Evolutionary conservation across 2,888 invertebrate genomes (phyloP).

Genomic region (Horisme vitalbata): DNA sequence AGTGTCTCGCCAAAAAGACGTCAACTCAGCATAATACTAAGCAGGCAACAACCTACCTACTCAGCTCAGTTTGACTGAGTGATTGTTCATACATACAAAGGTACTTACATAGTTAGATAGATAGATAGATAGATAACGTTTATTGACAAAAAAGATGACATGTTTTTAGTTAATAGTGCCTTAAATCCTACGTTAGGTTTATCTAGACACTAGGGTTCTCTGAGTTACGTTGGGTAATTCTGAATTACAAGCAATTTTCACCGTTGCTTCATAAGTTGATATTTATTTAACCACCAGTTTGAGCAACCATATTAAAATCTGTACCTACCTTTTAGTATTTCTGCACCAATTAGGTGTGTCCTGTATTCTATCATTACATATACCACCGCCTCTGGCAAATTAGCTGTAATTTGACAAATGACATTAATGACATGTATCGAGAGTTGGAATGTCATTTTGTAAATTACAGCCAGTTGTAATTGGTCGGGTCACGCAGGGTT

Average conservation of each 20-base stretch:
- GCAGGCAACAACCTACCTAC: too few species aligned
- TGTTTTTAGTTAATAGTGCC: too few species aligned
- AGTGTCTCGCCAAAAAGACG: too few species aligned
- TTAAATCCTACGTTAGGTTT: too few species aligned
- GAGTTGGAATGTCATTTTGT: conserved; percentile 70
- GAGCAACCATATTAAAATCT: conserved; percentile 16
- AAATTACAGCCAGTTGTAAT: conserved; percentile 60
- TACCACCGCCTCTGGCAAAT: conserved; percentile 48
- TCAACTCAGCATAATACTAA: too few species aligned
- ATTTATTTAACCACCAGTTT: conserved; percentile 10
- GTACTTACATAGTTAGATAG: too few species aligned
- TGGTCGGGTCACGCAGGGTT: conserved; percentile 59
- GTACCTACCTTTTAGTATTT: conserved; percentile 21
- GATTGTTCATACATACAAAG: too few species aligned
- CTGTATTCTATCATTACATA: conserved; percentile 33
- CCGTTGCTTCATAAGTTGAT: background rate
- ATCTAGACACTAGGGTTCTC: too few species aligned
- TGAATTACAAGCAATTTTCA: background rate
- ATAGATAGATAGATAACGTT: too few species aligned
- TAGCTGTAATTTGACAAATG: conserved; percentile 66
- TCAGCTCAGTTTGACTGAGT: too few species aligned
- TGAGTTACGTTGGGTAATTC: background rate
- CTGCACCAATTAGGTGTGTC: conserved; percentile 31
- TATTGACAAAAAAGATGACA: too few species aligned
- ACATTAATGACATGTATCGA: conserved; percentile 64